A percentile compares a stretch with the other conserved stretches of the same genome.
phyloP scores from a whole-genome alignment of 2,113 vertebrate species.

The human (Homo sapiens) region DNA sequence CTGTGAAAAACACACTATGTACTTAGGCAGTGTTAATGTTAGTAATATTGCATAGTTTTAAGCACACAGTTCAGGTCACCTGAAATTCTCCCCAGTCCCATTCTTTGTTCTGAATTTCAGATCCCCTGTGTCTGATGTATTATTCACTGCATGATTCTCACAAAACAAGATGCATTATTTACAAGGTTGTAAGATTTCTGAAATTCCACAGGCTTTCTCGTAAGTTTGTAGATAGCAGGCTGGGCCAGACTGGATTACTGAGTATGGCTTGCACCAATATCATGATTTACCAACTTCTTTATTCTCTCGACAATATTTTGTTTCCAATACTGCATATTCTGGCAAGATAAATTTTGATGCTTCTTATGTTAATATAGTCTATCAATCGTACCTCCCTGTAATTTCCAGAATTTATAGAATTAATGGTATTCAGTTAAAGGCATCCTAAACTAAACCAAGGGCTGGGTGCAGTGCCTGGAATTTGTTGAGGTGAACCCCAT shows the following conservation, averaged over 20 bases:
- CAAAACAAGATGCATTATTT: conserved; percentile 70
- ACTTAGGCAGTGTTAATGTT: not conserved
- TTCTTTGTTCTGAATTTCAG: conserved; percentile 67
- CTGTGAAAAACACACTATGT: not conserved
- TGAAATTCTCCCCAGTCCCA: not conserved
- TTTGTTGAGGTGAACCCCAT: not conserved
- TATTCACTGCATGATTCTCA: conserved; percentile 68
- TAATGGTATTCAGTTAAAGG: not conserved
- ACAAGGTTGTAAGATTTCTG: conserved; percentile 60
- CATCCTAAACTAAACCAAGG: conserved; percentile 4
- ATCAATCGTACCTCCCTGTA: not conserved
- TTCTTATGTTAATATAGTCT: conserved; percentile 8
- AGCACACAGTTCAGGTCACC: not conserved
- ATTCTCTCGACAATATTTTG: not conserved
- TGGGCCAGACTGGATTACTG: not conserved
- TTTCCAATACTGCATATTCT: conserved; percentile 29
- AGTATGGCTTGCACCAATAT: not conserved
- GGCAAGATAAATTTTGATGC: not conserved
- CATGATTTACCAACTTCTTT: not conserved
- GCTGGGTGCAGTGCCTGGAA: not conserved
- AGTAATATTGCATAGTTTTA: not conserved
- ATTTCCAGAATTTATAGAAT: conserved; percentile 26
- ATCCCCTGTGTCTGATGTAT: conserved; percentile 69
- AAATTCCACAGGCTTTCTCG: conserved; percentile 57
- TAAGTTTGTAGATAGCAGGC: conserved; percentile 52